A percentile compares a stretch with the other conserved stretches of the same genome.
phyloP scores from a whole-genome alignment of 2,888 invertebrate genomes.

The Plagodis dolabraria region DNA sequence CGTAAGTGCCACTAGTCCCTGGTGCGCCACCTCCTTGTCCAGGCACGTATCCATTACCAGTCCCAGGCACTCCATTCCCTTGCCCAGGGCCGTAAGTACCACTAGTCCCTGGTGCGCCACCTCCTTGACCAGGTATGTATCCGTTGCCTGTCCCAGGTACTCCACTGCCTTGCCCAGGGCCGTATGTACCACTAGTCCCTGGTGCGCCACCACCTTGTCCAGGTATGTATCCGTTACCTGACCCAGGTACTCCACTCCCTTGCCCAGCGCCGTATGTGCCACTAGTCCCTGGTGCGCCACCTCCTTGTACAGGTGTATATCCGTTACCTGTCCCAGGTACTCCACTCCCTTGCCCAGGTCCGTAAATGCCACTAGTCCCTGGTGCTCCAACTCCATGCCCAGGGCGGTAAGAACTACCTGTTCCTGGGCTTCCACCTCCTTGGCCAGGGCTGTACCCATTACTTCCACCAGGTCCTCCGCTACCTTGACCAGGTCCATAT shows the following conservation, averaged over 20 bases:
- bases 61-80: constrained; percentile 4
- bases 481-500: constrained; percentile 29
- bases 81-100: constrained; percentile 19
- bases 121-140: constrained; percentile 32
- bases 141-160: constrained; percentile 25
- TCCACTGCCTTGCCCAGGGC: constrained; percentile 28
- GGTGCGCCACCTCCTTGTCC: constrained; percentile 8
- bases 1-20: too few relatives aligned
- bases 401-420: constrained; percentile 14
- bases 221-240: neutral
- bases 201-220: constrained; percentile 22
- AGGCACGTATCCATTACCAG: neutral
- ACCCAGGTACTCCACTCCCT: constrained; percentile 4
- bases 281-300: neutral
- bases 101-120: constrained; percentile 5
- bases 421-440: constrained; percentile 20
- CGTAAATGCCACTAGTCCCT: constrained; percentile 15
- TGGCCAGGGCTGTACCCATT: constrained; percentile 31
- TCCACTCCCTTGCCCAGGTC: constrained; percentile 15
- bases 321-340: constrained; percentile 26
- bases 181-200: constrained; percentile 22
- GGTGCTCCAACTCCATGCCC: constrained; percentile 25
- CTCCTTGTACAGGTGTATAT: constrained; percentile 29
- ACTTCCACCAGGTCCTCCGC: constrained; percentile 21
- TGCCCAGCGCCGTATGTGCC: constrained; percentile 20